Evolutionary conservation across 2,797 vertebrate genomes (phyloP), one percentile per base, ranked within the genome.

Genomic region (Xenops minutus): DNA sequence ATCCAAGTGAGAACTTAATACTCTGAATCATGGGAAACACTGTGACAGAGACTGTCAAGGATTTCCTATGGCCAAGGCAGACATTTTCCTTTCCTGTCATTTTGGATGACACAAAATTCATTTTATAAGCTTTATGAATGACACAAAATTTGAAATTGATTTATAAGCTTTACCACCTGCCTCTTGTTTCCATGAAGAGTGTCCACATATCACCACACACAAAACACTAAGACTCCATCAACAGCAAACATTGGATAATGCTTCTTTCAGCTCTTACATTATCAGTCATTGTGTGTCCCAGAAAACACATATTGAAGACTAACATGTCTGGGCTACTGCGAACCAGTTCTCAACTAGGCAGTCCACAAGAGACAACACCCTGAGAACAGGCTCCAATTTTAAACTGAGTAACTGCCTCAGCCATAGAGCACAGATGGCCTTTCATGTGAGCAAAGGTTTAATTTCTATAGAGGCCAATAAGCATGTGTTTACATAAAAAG

Each of bases 391-490:
- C 3, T 78, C 34, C 39, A 12, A 86, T 67, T 75, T 54, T 81
- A 88, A 92, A 67, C 26, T 7, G 17, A 90, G 0, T 36, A 80
- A 68, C 34, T 54, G 5, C 43, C n/a, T 74, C 68, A 77, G 46
- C 7, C 3, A 39, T 0, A 27, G 20, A 48, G 30, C 7, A 29
- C 1, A 64, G 19, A 55, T 0, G 1, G 17, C 19, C 36, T 43
- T 79, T 69, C 59, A 85, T 37, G 44, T n/a, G 84, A 63, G 32
- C 23, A 75, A 77, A 67, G 34, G 46, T 32, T 79, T 52, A 54
- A 58, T 54, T 37, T 62, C 39, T 59, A 46, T 23, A 91, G 32
- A 84, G 21, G 6, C 12, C 73, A 79, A 79, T 2, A 51, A 73
- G 18, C 7, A 29, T 3, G 2, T 23, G 14, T 37, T 82, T 73